Evolutionary conservation across 1,140 invertebrate genomes (phyloP).

Genomic region (Bombus soroeensis): DNA sequence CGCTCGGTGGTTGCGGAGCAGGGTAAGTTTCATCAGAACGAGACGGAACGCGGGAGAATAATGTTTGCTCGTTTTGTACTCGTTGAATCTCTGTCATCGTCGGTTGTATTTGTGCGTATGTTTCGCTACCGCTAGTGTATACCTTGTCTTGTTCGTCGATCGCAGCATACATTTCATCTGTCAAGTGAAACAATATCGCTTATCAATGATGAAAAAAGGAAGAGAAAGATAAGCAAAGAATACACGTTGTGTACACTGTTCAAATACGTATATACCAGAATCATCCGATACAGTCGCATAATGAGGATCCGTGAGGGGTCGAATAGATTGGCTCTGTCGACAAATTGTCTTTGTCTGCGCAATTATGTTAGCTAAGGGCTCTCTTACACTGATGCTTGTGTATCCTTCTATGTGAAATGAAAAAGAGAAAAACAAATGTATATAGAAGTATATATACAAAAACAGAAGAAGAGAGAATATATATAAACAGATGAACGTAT

Average conservation of each 20-base stretch:
- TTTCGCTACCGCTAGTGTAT: conserved; percentile 92
- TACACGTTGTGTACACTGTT: background rate
- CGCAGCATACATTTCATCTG: conserved; percentile 95
- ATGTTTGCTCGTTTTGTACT: conserved; percentile 80
- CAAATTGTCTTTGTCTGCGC: conserved; percentile 83
- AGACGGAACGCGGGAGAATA: conserved; percentile 64
- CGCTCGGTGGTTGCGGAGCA: conserved; percentile 84
- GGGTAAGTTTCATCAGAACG: conserved; percentile 72
- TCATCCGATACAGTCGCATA: conserved; percentile 93
- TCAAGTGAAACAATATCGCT: conserved; percentile 56
- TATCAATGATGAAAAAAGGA: conserved; percentile 8
- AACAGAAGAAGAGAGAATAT: too few species aligned
- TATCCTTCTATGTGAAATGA: conserved; percentile 87
- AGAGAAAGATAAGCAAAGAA: background rate
- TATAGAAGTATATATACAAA: background rate
- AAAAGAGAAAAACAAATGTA: background rate
- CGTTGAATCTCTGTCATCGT: conserved; percentile 82
- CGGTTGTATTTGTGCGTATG: conserved; percentile 93
- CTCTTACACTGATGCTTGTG: conserved; percentile 94
- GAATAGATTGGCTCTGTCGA: conserved; percentile 80
- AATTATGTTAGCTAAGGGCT: conserved; percentile 90
- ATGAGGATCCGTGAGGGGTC: conserved; percentile 86
- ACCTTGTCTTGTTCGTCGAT: conserved; percentile 91
- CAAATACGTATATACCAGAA: conserved; percentile 85
- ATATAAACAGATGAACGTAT: too few species aligned